Evolutionary conservation across 2,797 vertebrate genomes (phyloP).

Genomic region (Scleropages formosus): DNA sequence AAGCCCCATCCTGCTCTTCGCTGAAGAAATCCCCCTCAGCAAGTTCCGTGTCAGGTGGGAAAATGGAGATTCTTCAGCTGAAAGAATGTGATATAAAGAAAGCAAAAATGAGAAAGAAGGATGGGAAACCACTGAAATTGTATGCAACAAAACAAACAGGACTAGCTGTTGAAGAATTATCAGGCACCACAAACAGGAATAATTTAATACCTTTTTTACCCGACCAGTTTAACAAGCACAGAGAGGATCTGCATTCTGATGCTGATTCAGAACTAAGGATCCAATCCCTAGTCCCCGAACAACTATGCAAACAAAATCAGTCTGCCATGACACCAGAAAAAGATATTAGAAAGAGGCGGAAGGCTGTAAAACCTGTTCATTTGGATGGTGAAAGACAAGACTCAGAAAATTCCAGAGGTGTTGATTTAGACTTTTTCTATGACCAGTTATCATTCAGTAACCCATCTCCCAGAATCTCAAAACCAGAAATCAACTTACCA

Average conservation of each 20-base stretch:
- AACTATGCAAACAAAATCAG: conserved; percentile 33
- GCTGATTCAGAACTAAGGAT: conserved; percentile 68
- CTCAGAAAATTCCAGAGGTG: not conserved
- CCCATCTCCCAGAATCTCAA: conserved; percentile 28
- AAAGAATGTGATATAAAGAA: conserved; percentile 55
- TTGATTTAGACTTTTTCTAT: conserved; percentile 2
- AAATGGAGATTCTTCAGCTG: conserved; percentile 46
- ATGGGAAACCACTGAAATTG: conserved; percentile 60
- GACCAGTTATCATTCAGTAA: conserved; percentile 33
- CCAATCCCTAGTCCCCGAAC: conserved; percentile 60
- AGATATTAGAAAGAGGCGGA: conserved; percentile 27
- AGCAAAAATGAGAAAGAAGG: conserved; percentile 64
- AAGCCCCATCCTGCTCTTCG: conserved; percentile 41
- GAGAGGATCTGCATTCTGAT: conserved; percentile 67
- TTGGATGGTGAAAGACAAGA: not conserved
- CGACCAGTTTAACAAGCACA: conserved; percentile 51
- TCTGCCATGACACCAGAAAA: conserved; percentile 5
- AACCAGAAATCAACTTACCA: conserved; percentile 38
- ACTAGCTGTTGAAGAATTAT: conserved; percentile 47
- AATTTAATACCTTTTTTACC: conserved; percentile 43
- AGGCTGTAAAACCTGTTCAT: not conserved
- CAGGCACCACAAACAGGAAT: conserved; percentile 28
- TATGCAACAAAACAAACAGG: conserved; percentile 61
- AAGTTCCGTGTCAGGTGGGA: conserved; percentile 45
- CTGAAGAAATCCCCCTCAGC: conserved; percentile 34